Percentiles rank a stretch among this genome's conserved stretches.
These are phyloP conservation scores for Rhinella marina DNA, from an alignment of 2,797 vertebrate genomes.

Conservation along the genomic window DNA sequence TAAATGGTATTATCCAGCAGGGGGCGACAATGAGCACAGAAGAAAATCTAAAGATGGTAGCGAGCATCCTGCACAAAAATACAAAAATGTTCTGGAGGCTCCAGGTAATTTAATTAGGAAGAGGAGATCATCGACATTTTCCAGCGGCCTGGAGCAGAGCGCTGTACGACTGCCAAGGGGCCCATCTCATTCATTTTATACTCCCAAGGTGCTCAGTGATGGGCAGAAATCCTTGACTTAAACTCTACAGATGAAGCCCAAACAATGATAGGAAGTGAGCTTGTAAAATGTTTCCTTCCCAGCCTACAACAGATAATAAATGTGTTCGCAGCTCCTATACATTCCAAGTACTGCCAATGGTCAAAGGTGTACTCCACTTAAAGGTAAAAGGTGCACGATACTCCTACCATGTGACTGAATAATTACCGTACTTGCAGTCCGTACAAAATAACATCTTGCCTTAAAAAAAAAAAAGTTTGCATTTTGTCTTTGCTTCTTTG, in stretches of 20 bases:
- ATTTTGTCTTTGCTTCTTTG: too few relatives aligned
- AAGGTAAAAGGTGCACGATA: too few relatives aligned
- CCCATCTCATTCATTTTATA: background rate
- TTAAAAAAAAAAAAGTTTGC: too few relatives aligned
- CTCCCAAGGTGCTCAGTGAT: background rate
- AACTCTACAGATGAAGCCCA: slow-evolving; percentile 57
- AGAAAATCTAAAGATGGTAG: too few relatives aligned
- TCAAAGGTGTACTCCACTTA: too few relatives aligned
- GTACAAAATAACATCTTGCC: too few relatives aligned
- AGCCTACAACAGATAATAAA: slow-evolving; percentile 34
- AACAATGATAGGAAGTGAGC: slow-evolving; percentile 70
- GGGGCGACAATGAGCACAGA: background rate
- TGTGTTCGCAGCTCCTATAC: background rate
- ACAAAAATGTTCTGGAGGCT: background rate
- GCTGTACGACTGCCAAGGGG: background rate
- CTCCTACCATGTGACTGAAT: too few relatives aligned
- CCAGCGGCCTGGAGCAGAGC: too few relatives aligned
- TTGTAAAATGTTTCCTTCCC: slow-evolving; percentile 69
- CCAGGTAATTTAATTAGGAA: too few relatives aligned
- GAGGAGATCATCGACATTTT: too few relatives aligned
- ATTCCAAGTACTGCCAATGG: too few relatives aligned
- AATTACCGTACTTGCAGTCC: too few relatives aligned
- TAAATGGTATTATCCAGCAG: background rate
- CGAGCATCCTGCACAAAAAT: background rate
- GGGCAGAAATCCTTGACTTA: slow-evolving; percentile 63